Base-by-base conservation (phyloP, 2,797 vertebrate genomes). In the Echiichthys vipera region DNA sequence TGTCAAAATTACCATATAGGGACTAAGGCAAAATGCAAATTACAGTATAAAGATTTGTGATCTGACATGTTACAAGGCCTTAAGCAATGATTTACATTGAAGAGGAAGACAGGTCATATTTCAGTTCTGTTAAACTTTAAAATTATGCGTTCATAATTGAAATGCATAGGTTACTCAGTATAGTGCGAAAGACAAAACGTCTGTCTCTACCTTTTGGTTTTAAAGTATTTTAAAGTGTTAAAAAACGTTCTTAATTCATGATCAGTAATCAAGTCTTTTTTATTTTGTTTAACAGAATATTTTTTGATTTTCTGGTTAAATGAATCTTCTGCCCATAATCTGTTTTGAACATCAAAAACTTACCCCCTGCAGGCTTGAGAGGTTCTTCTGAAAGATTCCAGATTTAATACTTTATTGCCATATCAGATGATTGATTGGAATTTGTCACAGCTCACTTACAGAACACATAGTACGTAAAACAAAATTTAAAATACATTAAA, bases 21-120 rank as follows among this genome's bases (percentile, higher is more conserved):
- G 18, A 56, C 24, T 5, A 24, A 75, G 70, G 65, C 39, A 18
- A 55, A 75, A 87, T 86, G 59, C 46, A 37, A 68, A 87, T 78
- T 56, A 11, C 20, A 11, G 9, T 25, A 34, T 36, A 49, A 54
- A 74, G 22, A 77, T 58, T 24, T 61, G 62, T 53, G 50, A 50
- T 43, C 54, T 64, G 53, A 32, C 53, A 56, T 46, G 66, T 70
- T 46, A n/a, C 22, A 54, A 65, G 10, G 65, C 80, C 59, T 22
- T 34, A 42, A 71, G 78, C 72, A 65, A 76, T 79, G 47, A 77
- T 72, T 72, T 63, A 47, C 30, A 36, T 32, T 20, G 15, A 62
- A 20, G 40, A 46, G 46, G 20, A 55, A 20, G 39, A 27, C 36
- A 14, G 45, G 42, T 8, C 12, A 59, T 82, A 65, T 86, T 74